These are phyloP conservation scores for Micronycteris hirsuta DNA, from an alignment of 2,113 vertebrate species.

Conservation along the genomic window DNA sequence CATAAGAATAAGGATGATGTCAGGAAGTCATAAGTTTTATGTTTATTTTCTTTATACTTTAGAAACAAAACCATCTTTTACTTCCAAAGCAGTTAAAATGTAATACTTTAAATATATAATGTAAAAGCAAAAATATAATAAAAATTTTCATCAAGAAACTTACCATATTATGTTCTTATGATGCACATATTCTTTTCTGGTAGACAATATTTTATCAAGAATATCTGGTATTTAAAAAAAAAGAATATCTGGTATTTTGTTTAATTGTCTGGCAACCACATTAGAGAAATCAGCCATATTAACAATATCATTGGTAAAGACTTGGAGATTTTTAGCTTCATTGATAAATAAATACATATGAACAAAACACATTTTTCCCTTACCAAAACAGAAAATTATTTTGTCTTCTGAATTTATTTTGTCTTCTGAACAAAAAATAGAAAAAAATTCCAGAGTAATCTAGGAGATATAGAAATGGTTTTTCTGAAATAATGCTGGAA, in stretches of 20 bases:
- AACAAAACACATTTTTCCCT: background rate
- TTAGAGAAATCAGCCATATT: background rate
- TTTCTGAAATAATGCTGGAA: background rate
- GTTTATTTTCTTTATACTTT: background rate
- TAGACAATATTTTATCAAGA: background rate
- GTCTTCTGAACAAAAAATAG: background rate
- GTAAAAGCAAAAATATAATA: slow-evolving; percentile 8
- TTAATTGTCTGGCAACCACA: background rate
- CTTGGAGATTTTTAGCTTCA: background rate
- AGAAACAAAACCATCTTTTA: background rate
- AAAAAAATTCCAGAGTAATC: background rate
- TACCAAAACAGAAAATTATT: too few relatives aligned
- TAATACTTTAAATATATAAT: background rate
- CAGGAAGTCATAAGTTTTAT: background rate
- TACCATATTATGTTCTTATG: background rate
- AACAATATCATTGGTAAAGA: background rate
- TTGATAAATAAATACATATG: background rate
- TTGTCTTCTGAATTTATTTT: too few relatives aligned
- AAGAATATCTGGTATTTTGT: background rate
- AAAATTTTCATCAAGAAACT: background rate
- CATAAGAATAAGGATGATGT: background rate
- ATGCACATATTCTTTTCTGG: background rate
- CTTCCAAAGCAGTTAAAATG: background rate
- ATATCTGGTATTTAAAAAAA: background rate
- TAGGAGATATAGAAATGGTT: background rate